A percentile compares a stretch with the other conserved stretches of the same genome.
Evolutionary conservation across 2,113 vertebrate genomes (phyloP).

Genomic region (Typhlomys cinereus): DNA sequence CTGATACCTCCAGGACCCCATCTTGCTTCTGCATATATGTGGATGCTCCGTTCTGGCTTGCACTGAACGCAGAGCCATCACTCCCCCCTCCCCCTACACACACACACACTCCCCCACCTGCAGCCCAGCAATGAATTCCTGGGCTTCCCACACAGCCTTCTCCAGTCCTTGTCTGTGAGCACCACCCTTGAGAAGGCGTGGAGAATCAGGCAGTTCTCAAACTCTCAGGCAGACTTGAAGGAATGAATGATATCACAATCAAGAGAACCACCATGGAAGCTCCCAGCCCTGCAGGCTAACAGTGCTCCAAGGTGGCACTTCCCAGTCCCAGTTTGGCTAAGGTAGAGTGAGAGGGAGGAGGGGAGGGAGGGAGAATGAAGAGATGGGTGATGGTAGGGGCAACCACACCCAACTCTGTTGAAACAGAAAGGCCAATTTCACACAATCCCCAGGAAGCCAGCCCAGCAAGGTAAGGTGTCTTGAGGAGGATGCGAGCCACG

Average conservation of each 20-base stretch:
- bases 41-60: too few relatives aligned
- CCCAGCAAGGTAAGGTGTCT: conserved; percentile 80
- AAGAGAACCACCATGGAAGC: neutral
- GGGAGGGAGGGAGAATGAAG: neutral
- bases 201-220: neutral
- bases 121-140: neutral
- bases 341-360: neutral
- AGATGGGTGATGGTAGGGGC: accelerated
- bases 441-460: conserved; percentile 39
- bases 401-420: neutral
- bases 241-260: neutral
- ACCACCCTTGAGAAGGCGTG: neutral
- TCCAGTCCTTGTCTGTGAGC: neutral
- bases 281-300: neutral
- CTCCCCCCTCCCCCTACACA: too few relatives aligned
- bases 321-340: neutral
- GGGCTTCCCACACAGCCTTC: neutral
- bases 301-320: accelerated
- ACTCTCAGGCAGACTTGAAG: neutral
- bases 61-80: too few relatives aligned
- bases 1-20: neutral
- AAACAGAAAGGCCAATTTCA: neutral
- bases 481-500: neutral
- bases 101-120: too few relatives aligned
- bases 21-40: too few relatives aligned